Conservation (phyloP, 2,888 invertebrate genomes). For the Nipponacmea schrenckii region DNA sequence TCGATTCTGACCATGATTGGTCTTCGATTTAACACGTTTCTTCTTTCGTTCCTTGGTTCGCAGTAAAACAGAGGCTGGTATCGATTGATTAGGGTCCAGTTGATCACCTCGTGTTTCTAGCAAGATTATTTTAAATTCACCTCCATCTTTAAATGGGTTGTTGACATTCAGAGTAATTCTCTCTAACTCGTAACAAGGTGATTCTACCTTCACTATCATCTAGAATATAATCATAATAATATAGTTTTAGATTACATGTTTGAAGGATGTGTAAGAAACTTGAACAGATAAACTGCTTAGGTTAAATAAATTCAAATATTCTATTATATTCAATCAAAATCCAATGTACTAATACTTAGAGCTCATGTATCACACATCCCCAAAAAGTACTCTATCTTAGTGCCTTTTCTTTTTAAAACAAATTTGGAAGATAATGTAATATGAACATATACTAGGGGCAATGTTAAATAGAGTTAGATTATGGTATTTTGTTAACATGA, state of each 20-base stretch:
- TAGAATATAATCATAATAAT: slow-evolving; percentile 30
- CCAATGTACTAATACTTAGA: background rate
- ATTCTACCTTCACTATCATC: slow-evolving; percentile 57
- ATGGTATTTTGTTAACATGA: too few relatives aligned
- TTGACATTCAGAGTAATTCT: slow-evolving; percentile 55
- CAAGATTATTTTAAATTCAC: slow-evolving; percentile 61
- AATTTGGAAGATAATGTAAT: too few relatives aligned
- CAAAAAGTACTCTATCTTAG: too few relatives aligned
- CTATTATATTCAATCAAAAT: background rate
- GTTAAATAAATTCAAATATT: too few relatives aligned
- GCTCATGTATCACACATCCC: too few relatives aligned
- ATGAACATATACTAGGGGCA: background rate
- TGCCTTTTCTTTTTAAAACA: too few relatives aligned
- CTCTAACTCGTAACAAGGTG: slow-evolving; percentile 64
- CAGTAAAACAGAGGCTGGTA: slow-evolving; percentile 28
- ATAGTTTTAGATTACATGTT: background rate
- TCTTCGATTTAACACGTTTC: slow-evolving; percentile 50
- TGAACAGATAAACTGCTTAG: too few relatives aligned
- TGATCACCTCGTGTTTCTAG: slow-evolving; percentile 54
- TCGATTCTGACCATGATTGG: slow-evolving; percentile 52
- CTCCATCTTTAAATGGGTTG: slow-evolving; percentile 63
- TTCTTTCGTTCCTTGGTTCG: slow-evolving; percentile 47
- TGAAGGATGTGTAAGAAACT: background rate
- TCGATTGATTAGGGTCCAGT: slow-evolving; percentile 40
- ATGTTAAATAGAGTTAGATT: too few relatives aligned